Evolutionary conservation across 2,888 invertebrate genomes (phyloP).

Genomic region (Phyto melanocephala): DNA sequence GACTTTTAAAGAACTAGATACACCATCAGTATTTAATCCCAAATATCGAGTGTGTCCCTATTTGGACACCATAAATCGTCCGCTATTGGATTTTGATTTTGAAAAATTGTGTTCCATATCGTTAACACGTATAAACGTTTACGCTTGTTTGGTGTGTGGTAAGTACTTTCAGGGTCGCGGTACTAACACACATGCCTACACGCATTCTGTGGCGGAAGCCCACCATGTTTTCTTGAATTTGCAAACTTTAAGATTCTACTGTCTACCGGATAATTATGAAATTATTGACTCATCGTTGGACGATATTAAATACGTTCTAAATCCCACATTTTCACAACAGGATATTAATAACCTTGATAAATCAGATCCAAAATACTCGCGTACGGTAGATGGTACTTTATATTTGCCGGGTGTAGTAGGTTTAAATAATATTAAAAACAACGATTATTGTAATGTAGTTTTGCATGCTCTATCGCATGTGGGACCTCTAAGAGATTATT

Average conservation of each 20-base stretch:
- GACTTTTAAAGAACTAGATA: constrained; percentile 68
- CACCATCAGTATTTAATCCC: constrained; percentile 78
- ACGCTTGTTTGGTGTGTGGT: constrained; percentile 99
- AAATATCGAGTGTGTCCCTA: constrained; percentile 91
- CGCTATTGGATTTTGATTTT: constrained; percentile 98
- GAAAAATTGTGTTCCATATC: constrained; percentile 99
- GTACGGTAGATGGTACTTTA: constrained; percentile 97
- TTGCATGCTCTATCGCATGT: constrained; percentile 97
- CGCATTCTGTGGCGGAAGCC: constrained; percentile 97
- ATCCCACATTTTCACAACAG: constrained; percentile 93
- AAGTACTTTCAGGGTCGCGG: constrained; percentile 99
- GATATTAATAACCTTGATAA: constrained; percentile 91
- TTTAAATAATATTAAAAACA: constrained; percentile 99
- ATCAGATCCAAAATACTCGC: constrained; percentile 85
- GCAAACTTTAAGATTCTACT: constrained; percentile 97
- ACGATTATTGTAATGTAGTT: constrained; percentile 99
- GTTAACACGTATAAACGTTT: constrained; percentile 98
- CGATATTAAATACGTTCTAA: constrained; percentile 98
- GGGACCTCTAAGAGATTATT: constrained; percentile 95
- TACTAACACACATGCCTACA: constrained; percentile 98
- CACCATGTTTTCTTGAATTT: constrained; percentile 99
- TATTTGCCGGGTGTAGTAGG: constrained; percentile 98
- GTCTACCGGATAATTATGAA: constrained; percentile 99
- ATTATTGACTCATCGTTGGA: constrained; percentile 98
- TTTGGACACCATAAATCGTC: constrained; percentile 97